phyloP scores from a whole-genome alignment of 2,797 vertebrate genomes.

The Cirrhinus molitorella region DNA sequence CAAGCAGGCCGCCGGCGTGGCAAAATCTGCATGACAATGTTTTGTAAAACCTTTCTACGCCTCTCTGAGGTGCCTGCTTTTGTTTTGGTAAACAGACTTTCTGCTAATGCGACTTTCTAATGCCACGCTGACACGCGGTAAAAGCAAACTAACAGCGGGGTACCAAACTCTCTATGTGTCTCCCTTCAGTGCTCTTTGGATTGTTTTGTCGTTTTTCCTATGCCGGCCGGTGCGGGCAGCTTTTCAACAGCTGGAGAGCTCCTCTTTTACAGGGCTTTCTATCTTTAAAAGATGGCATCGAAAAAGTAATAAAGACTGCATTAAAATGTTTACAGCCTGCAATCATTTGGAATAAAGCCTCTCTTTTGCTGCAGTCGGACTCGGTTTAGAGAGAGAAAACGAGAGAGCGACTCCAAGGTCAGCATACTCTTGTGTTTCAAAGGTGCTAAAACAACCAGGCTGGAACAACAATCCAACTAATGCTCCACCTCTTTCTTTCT shows the following conservation, averaged over 20 bases:
- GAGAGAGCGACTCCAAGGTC: slow-evolving; percentile 54
- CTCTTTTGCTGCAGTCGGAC: slow-evolving; percentile 11
- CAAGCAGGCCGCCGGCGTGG: neutral
- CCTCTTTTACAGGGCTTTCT: slow-evolving; percentile 30
- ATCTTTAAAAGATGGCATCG: slow-evolving; percentile 46
- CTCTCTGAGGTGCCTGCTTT: slow-evolving; percentile 30
- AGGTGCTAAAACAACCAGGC: slow-evolving; percentile 48
- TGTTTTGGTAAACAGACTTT: slow-evolving; percentile 28
- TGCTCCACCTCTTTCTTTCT: slow-evolving; percentile 25
- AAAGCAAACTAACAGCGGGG: slow-evolving; percentile 47
- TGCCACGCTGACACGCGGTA: slow-evolving; percentile 13
- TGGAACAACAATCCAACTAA: slow-evolving; percentile 50
- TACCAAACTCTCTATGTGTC: slow-evolving; percentile 3
- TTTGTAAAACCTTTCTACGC: neutral
- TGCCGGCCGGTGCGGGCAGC: neutral
- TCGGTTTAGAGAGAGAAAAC: slow-evolving; percentile 7
- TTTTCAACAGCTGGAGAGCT: slow-evolving; percentile 44
- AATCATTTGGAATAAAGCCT: slow-evolving; percentile 36
- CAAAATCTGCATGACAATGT: slow-evolving; percentile 38
- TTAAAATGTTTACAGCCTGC: slow-evolving; percentile 59
- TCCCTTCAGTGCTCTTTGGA: slow-evolving; percentile 21
- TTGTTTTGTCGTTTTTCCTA: slow-evolving; percentile 20
- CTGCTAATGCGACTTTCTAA: slow-evolving; percentile 42
- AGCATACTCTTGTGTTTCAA: slow-evolving; percentile 53
- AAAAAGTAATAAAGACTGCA: slow-evolving; percentile 51